phyloP scores from a whole-genome alignment of 1,140 invertebrate species.

The Temnothorax nylanderi region DNA sequence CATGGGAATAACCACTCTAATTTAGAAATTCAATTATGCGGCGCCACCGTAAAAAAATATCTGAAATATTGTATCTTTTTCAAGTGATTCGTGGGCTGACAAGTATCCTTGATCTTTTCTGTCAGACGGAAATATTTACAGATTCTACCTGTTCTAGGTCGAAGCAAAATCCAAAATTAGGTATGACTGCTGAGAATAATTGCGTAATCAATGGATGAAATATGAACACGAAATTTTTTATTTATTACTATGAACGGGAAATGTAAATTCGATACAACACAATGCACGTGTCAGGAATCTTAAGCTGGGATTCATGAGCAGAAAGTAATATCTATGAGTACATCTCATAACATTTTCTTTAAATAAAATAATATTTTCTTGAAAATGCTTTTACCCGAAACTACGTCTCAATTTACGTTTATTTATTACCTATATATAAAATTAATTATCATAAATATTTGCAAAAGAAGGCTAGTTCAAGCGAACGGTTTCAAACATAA shows the following conservation, averaged over 20 bases:
- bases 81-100: background rate
- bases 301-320: background rate
- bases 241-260: background rate
- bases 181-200: background rate
- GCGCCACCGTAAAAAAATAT: background rate
- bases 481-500: conserved; percentile 26
- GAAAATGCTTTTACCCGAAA: background rate
- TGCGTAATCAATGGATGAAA: background rate
- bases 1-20: background rate
- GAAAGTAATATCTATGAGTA: background rate
- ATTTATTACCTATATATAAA: background rate
- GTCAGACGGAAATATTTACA: background rate
- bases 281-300: background rate
- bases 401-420: background rate
- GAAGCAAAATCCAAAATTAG: background rate
- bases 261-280: background rate
- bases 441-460: conserved; percentile 23
- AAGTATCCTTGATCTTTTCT: conserved; percentile 52
- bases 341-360: background rate
- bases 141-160: background rate
- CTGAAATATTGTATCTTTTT: background rate
- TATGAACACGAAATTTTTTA: background rate
- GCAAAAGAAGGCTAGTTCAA: background rate
- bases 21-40: conserved; percentile 3
- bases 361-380: background rate